Base-by-base conservation (phyloP, 2,888 invertebrate genomes). In the Nomada flava region DNA sequence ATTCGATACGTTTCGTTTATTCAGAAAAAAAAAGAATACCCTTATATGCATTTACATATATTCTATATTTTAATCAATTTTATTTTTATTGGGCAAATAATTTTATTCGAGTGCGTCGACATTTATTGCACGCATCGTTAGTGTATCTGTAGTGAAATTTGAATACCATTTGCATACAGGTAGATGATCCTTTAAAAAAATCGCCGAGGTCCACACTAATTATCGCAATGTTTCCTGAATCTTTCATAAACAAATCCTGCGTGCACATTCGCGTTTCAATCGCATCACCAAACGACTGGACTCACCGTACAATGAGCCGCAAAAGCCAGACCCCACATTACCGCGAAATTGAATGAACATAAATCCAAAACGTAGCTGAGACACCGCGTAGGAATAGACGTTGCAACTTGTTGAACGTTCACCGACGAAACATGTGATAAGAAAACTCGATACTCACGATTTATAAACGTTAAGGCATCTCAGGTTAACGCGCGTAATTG, bases 361-460 rank as follows among this genome's bases (percentile, higher is more conserved):
- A 55, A 36, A 36, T 7, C 7, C 36, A 60, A 26, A 68, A 13
- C 50, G 23, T 59, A 72, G 36, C n/a, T 29, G 9, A 73, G 44
- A n/a, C 67, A 20, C 23, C 47, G n/a, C 36, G 42, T 74, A 77
- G 20, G 60, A n/a, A 23, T 77, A 75, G 55, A 36, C 53, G 29
- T 64, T 36, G 52, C 77, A 65, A 70, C 44, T 76, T 65, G 64
- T 76, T 70, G 44, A 79, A 65, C 47, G 57, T 55, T 52, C 44
- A 78, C 15, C 62, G 77, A 79, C 64, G 65, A 82, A 71, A 52
- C 67, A 82, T 79, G 79, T 79, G 82, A 82, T 79, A 79, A 50
- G 15, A 47, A n/a, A 70, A 50, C 52, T 68, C 76, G 63, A 71
- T 62, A 55, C 44, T 74, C 69, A 52, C 64, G 79, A 65, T 23